Conservation (phyloP, 2,797 vertebrate species). For the Luscinia megarhynchos region DNA sequence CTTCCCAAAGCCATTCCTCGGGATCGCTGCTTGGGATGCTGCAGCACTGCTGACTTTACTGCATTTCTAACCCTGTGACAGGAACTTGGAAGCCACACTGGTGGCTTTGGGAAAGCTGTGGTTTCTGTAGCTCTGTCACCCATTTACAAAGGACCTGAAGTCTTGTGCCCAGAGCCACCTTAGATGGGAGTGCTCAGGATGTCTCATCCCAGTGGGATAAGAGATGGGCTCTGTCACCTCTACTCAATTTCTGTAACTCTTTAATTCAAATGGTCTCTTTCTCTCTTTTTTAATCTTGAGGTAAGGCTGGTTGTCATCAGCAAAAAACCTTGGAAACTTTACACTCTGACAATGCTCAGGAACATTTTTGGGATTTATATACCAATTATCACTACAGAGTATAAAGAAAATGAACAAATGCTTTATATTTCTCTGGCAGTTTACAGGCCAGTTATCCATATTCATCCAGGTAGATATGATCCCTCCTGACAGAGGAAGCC, state of each 20-base stretch:
- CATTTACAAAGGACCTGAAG: background rate
- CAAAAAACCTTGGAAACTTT: background rate
- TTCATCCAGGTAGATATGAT: background rate
- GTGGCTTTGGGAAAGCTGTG: background rate
- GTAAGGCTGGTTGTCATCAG: background rate
- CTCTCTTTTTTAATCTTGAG: background rate
- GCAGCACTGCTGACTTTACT: background rate
- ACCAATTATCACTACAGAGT: background rate
- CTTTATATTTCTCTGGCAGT: background rate
- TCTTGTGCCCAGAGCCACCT: background rate
- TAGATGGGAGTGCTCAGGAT: background rate
- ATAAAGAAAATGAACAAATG: background rate
- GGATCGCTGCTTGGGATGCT: accelerated
- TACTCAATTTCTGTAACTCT: background rate
- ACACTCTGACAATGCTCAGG: conserved; percentile 24
- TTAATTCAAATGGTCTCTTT: background rate
- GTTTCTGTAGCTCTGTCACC: background rate
- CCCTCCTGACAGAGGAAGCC: background rate
- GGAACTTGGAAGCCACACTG: background rate
- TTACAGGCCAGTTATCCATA: background rate
- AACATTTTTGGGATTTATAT: background rate
- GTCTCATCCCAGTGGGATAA: background rate
- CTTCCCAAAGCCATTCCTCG: background rate
- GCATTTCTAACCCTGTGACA: background rate
- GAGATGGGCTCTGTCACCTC: background rate